Conservation (phyloP, 1,140 invertebrate genomes). For the Drosophila willistoni region DNA sequence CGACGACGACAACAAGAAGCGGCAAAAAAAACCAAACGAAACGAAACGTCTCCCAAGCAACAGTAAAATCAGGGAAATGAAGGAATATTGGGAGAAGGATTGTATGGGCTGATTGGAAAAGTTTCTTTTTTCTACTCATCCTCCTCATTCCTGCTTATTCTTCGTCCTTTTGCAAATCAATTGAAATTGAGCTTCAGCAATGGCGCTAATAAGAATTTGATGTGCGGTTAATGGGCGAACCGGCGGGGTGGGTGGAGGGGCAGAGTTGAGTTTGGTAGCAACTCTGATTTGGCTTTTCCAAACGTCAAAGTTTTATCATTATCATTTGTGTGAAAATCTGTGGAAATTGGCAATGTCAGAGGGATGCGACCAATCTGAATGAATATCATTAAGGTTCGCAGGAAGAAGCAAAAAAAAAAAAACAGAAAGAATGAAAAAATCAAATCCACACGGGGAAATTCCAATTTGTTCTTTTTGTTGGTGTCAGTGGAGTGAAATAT, state of each 20-base stretch:
- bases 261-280: not conserved
- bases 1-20: slow-evolving; percentile 27
- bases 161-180: slow-evolving; percentile 52
- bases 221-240: slow-evolving; percentile 65
- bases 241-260: not conserved
- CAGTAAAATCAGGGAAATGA: slow-evolving; percentile 14
- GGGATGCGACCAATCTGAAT: slow-evolving; percentile 10
- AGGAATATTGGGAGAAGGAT: slow-evolving; percentile 54
- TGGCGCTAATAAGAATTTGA: slow-evolving; percentile 78
- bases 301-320: slow-evolving; percentile 71
- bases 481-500: not conserved
- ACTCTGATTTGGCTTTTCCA: slow-evolving; percentile 37
- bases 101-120: slow-evolving; percentile 74
- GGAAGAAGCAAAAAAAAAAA: slow-evolving; percentile 5
- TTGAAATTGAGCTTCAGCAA: slow-evolving; percentile 66
- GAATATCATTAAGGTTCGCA: slow-evolving; percentile 7
- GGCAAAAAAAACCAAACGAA: slow-evolving; percentile 10
- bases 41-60: slow-evolving; percentile 26
- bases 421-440: slow-evolving; percentile 20
- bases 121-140: slow-evolving; percentile 48
- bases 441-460: slow-evolving; percentile 11
- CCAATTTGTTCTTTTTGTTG: slow-evolving; percentile 3
- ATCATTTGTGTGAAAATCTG: slow-evolving; percentile 54
- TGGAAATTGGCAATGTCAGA: slow-evolving; percentile 38
- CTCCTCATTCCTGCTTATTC: not conserved